These are phyloP conservation scores for Unio pictorum DNA, from an alignment of 2,888 invertebrate species.

Conservation along the genomic window DNA sequence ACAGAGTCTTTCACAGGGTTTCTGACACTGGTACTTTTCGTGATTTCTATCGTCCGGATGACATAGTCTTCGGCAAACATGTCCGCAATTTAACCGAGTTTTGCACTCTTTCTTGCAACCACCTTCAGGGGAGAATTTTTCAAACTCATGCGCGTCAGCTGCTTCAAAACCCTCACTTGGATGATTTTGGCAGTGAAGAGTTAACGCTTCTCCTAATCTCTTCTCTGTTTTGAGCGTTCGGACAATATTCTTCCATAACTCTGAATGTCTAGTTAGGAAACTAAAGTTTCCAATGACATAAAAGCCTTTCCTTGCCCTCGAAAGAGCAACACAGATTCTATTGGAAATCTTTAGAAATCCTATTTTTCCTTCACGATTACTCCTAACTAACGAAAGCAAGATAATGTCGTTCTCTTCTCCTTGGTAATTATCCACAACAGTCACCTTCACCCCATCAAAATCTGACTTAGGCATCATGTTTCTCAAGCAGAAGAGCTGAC, in stretches of 20 bases:
- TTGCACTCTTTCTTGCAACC: constrained; percentile 49
- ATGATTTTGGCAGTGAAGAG: constrained; percentile 56
- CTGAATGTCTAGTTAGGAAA: constrained; percentile 19
- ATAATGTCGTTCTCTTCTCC: constrained; percentile 71
- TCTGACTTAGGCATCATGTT: constrained; percentile 47
- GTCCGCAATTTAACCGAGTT: constrained; percentile 51
- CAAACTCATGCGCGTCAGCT: constrained; percentile 28
- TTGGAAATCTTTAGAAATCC: constrained; percentile 65
- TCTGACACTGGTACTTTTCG: constrained; percentile 61
- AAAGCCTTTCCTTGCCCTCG: constrained; percentile 65
- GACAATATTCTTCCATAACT: constrained; percentile 35
- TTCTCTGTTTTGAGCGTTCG: constrained; percentile 28
- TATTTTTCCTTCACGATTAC: constrained; percentile 59
- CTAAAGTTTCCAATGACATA: constrained; percentile 64
- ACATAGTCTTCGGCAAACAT: constrained; percentile 48
- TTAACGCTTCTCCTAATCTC: constrained; percentile 26
- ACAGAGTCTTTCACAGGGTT: constrained; percentile 28
- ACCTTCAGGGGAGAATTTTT: constrained; percentile 36
- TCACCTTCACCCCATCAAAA: constrained; percentile 54
- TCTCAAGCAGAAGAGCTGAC: constrained; percentile 55
- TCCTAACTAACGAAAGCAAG: constrained; percentile 68
- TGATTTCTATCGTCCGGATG: constrained; percentile 71
- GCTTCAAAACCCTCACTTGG: constrained; percentile 24
- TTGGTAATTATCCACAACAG: constrained; percentile 68
- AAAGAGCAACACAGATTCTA: constrained; percentile 67